phyloP scores from a whole-genome alignment of 2,113 vertebrate species.

The Coturnix japonica region DNA sequence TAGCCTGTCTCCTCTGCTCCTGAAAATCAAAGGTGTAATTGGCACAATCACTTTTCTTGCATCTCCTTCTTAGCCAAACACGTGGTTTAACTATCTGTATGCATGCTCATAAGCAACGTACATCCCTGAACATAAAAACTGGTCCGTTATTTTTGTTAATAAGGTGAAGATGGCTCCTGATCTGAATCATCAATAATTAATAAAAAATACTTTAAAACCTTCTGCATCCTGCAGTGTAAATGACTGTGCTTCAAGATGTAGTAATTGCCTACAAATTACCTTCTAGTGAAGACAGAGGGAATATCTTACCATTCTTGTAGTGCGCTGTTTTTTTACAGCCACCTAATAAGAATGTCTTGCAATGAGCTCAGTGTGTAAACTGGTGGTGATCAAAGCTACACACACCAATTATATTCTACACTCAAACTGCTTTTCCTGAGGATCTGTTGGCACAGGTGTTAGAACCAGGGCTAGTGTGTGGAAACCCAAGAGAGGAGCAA shows the following conservation, averaged over 20 bases:
- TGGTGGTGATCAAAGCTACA: neutral
- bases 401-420: neutral
- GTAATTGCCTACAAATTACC: constrained; percentile 76
- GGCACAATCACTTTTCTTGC: neutral
- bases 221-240: constrained; percentile 71
- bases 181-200: constrained; percentile 77
- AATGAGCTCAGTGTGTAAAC: neutral
- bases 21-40: constrained; percentile 24
- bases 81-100: neutral
- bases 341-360: neutral
- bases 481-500: neutral
- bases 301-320: constrained; percentile 5
- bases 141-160: constrained; percentile 54
- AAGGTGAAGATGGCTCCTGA: constrained; percentile 62
- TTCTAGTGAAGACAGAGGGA: constrained; percentile 35
- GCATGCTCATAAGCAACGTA: neutral
- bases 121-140: neutral
- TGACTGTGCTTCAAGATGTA: constrained; percentile 55
- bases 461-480: neutral
- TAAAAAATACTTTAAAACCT: constrained; percentile 52
- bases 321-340: neutral
- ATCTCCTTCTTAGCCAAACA: neutral
- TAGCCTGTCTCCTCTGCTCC: neutral
- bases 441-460: neutral
- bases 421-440: neutral